Conservation (phyloP, 2,888 invertebrate genomes). For the Ichneumoninae sp. region DNA sequence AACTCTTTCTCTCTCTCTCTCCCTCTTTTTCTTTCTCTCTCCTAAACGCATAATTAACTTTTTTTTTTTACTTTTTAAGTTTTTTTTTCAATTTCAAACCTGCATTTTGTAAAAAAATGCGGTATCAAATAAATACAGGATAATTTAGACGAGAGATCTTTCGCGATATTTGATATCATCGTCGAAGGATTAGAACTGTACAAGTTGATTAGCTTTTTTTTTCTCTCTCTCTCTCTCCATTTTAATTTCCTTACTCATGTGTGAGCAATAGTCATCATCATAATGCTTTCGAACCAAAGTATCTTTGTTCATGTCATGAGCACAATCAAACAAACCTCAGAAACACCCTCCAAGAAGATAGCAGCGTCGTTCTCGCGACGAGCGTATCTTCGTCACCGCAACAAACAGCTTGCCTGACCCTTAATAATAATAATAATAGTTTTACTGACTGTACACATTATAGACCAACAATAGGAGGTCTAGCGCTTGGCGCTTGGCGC, state of each 20-base stretch:
- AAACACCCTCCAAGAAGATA: slow-evolving; percentile 76
- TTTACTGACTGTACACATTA: slow-evolving; percentile 84
- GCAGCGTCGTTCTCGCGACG: slow-evolving; percentile 66
- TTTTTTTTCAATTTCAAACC: slow-evolving; percentile 53
- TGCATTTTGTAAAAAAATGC: slow-evolving; percentile 72
- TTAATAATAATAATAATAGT: slow-evolving; percentile 84
- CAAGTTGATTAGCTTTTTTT: slow-evolving; percentile 75
- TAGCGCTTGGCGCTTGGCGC: slow-evolving; percentile 80
- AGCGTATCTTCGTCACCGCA: slow-evolving; percentile 47
- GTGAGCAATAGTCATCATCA: slow-evolving; percentile 57
- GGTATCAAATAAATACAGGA: slow-evolving; percentile 78
- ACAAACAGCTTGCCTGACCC: slow-evolving; percentile 78
- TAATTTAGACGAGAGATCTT: slow-evolving; percentile 78
- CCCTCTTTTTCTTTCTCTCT: slow-evolving; percentile 45
- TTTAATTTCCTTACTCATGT: slow-evolving; percentile 56
- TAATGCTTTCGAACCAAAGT: slow-evolving; percentile 50
- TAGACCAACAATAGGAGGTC: slow-evolving; percentile 84
- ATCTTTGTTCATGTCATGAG: slow-evolving; percentile 55
- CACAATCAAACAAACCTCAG: slow-evolving; percentile 76
- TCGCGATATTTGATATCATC: slow-evolving; percentile 66
- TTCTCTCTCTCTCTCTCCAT: slow-evolving; percentile 48
- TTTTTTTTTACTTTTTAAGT: slow-evolving; percentile 40
- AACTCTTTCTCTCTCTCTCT: slow-evolving; percentile 27
- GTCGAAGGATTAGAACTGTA: slow-evolving; percentile 75
- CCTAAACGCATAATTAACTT: slow-evolving; percentile 50